Evolutionary conservation across 2,797 vertebrate genomes (phyloP).

Genomic region (Amphiprion clarkii): DNA sequence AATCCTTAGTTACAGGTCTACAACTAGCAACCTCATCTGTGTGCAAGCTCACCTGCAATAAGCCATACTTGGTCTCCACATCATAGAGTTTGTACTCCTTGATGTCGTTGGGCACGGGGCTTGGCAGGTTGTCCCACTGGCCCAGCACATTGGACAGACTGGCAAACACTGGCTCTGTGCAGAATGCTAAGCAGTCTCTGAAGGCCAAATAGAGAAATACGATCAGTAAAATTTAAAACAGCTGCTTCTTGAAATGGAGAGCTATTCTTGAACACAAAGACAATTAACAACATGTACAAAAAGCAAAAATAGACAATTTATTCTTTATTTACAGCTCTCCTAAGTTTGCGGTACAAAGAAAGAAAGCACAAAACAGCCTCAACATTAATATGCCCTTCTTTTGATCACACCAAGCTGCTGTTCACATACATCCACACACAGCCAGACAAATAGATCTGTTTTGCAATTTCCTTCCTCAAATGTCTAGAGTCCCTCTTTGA

Average conservation of each 20-base stretch:
- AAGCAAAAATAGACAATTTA: background rate
- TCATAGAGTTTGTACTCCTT: constrained; percentile 98
- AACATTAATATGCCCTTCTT: constrained; percentile 27
- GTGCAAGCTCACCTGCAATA: constrained; percentile 90
- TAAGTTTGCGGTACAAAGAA: background rate
- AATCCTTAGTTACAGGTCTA: background rate
- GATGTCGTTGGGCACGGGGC: constrained; percentile 92
- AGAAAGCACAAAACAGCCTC: constrained; percentile 14
- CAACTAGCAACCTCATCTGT: background rate
- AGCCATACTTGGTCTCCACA: constrained; percentile 97
- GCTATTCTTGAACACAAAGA: background rate
- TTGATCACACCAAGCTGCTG: constrained; percentile 44
- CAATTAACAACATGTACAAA: background rate
- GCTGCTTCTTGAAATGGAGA: background rate
- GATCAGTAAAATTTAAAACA: constrained; percentile 17
- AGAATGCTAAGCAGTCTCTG: constrained; percentile 98
- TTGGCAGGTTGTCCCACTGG: constrained; percentile 96
- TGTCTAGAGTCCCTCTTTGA: constrained; percentile 24
- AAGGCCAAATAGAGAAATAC: constrained; percentile 28
- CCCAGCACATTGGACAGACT: constrained; percentile 97
- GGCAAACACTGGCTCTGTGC: constrained; percentile 97
- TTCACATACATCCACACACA: constrained; percentile 20
- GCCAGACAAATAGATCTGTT: constrained; percentile 27
- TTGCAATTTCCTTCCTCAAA: constrained; percentile 9
- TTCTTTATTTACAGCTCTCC: background rate